Conservation (phyloP, 2,888 invertebrate species). For the Aquatica leii region DNA sequence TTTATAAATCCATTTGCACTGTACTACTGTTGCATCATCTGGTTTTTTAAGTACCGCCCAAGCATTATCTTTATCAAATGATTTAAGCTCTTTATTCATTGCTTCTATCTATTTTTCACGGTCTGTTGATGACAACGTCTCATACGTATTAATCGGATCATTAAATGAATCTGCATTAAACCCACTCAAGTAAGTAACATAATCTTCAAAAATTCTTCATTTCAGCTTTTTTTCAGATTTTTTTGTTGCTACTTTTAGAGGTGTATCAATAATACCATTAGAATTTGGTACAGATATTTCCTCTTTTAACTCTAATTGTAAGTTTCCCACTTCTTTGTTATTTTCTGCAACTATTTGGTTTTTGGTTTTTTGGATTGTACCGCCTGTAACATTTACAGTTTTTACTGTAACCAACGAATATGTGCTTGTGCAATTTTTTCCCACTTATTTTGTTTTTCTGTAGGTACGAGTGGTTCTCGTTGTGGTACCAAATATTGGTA, state of each 20-base stretch:
- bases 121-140: no score
- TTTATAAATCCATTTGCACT: conserved; percentile 50
- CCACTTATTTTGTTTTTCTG: conserved; percentile 29
- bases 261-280: no score
- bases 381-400: conserved; percentile 24
- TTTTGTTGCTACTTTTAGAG: no score
- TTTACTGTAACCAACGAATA: conserved; percentile 29
- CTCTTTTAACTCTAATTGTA: no score
- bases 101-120: conserved; percentile 40
- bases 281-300: no score
- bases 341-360: no score
- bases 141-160: no score
- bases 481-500: conserved; percentile 31
- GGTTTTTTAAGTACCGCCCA: conserved; percentile 46
- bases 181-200: no score
- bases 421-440: conserved; percentile 27
- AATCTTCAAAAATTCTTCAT: no score
- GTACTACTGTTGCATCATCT: conserved; percentile 39
- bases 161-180: no score
- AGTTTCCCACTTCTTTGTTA: no score
- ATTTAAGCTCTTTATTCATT: conserved; percentile 46
- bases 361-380: conserved; percentile 28
- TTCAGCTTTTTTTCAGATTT: no score
- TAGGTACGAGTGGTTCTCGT: conserved; percentile 30
- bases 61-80: conserved; percentile 47